A percentile compares a stretch with the other conserved stretches of the same genome.
phyloP scores from a whole-genome alignment of 2,888 invertebrate genomes.

The Eupithecia subumbrata region DNA sequence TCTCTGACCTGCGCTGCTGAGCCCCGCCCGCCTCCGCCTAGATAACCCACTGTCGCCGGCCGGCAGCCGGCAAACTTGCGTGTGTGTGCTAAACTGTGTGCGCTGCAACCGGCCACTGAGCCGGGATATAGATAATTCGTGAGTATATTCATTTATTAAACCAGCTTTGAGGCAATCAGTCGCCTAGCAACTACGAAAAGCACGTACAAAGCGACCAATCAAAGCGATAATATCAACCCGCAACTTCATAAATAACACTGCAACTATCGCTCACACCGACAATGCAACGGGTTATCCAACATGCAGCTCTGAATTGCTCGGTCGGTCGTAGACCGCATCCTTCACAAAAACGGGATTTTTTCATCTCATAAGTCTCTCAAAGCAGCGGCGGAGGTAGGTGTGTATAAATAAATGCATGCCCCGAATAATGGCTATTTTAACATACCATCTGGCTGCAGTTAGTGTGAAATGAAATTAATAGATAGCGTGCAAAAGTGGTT shows the following conservation, averaged over 20 bases:
- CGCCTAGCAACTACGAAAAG: slow-evolving; percentile 12
- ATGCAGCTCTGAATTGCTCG: slow-evolving; percentile 17
- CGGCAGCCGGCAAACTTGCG: slow-evolving; percentile 42
- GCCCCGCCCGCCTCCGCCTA: slow-evolving; percentile 26
- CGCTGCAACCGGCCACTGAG: slow-evolving; percentile 36
- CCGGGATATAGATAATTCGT: slow-evolving; percentile 38
- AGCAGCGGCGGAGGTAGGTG: slow-evolving; percentile 34
- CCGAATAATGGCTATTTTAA: slow-evolving; percentile 44
- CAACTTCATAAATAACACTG: slow-evolving; percentile 18
- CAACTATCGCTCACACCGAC: slow-evolving; percentile 19
- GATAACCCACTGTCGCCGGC: slow-evolving; percentile 43
- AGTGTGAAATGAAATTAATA: slow-evolving; percentile 33
- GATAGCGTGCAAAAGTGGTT: slow-evolving; percentile 7
- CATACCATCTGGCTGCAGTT: slow-evolving; percentile 39
- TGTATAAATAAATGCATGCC: slow-evolving; percentile 47
- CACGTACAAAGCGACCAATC: slow-evolving; percentile 3
- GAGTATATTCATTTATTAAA: slow-evolving; percentile 33
- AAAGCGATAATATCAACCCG: slow-evolving; percentile 16
- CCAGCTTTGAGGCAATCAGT: not conserved
- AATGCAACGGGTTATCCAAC: slow-evolving; percentile 35
- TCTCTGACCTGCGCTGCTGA: slow-evolving; percentile 21
- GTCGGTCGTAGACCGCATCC: slow-evolving; percentile 27
- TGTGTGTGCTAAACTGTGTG: slow-evolving; percentile 44
- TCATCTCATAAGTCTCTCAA: slow-evolving; percentile 28
- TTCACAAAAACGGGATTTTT: slow-evolving; percentile 31